These are phyloP conservation scores for Dermatemys mawii DNA, from an alignment of 2,113 vertebrate species.

Conservation along the genomic window DNA sequence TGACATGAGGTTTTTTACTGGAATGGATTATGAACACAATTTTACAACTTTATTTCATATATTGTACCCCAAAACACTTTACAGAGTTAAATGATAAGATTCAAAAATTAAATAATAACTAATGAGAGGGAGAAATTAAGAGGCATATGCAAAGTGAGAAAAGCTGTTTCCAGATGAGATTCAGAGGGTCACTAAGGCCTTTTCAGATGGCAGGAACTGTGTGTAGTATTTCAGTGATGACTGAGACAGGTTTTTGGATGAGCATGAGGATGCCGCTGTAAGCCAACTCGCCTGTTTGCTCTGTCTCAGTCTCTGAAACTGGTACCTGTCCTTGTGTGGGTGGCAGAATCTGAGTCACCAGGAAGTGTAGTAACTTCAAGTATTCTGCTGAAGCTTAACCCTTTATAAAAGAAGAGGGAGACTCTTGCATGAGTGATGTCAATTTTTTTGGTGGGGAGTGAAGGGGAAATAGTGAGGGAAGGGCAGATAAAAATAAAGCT, in stretches of 20 bases:
- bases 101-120: background rate
- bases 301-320: background rate
- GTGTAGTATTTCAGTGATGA: background rate
- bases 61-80: background rate
- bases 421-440: background rate
- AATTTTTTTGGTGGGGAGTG: background rate
- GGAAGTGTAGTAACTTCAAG: background rate
- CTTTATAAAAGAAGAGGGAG: background rate
- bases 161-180: background rate
- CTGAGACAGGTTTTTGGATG: background rate
- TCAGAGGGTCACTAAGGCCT: background rate
- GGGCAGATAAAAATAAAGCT: background rate
- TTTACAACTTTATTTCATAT: background rate
- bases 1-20: background rate
- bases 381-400: background rate
- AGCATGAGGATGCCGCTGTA: background rate
- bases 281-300: background rate
- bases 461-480: background rate
- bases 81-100: background rate
- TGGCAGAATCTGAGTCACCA: background rate
- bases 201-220: background rate
- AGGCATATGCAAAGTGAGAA: background rate
- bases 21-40: background rate
- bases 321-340: background rate
- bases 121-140: background rate